These are phyloP conservation scores for Cantharis flavilabris DNA, from an alignment of 2,888 invertebrate species.

Conservation along the genomic window DNA sequence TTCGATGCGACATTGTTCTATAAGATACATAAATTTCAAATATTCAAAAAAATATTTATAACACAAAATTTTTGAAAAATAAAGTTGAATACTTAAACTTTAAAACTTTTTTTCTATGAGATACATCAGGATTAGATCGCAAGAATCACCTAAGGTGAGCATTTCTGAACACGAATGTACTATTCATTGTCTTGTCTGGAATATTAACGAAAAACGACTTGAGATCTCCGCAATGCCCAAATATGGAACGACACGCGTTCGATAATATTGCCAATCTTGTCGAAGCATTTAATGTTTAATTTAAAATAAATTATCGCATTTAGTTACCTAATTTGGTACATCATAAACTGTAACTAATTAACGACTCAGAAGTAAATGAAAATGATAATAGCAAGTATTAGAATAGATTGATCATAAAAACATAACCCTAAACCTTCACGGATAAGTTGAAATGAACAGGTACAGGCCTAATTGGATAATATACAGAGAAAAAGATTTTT, in stretches of 20 bases:
- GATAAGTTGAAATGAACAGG: not conserved
- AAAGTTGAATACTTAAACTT: no score
- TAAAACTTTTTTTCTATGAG: not conserved
- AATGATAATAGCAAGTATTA: not conserved
- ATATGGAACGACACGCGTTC: constrained; percentile 42
- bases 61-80: no score
- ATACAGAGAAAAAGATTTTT: no score
- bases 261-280: constrained; percentile 40
- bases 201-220: constrained; percentile 32
- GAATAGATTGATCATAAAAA: not conserved
- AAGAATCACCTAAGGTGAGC: constrained; percentile 27
- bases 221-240: constrained; percentile 35
- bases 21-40: not conserved
- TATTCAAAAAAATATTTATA: no score
- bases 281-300: not conserved
- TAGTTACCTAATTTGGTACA: not conserved
- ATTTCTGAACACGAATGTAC: constrained; percentile 26
- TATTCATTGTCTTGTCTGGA: constrained; percentile 33
- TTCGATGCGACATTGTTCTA: not conserved
- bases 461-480: no score
- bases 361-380: not conserved
- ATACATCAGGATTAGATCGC: constrained; percentile 18
- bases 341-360: not conserved
- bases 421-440: not conserved
- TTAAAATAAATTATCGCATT: not conserved